Evolutionary conservation across 2,888 invertebrate genomes (phyloP).

Genomic region (Ernsta delagoae): DNA sequence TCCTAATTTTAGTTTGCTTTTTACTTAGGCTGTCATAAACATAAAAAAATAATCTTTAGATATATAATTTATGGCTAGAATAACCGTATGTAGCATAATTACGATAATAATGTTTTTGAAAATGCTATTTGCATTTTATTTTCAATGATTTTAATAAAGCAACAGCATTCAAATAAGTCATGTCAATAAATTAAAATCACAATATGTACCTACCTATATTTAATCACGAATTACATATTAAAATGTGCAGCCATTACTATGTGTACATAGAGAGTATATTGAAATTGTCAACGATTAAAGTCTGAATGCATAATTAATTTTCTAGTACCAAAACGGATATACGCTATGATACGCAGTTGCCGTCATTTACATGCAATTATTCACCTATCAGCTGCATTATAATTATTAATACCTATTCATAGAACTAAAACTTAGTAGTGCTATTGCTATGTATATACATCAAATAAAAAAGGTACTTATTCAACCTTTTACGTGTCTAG

Average conservation of each 20-base stretch:
- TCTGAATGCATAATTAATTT: constrained; percentile 35
- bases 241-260: constrained; percentile 8
- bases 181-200: neutral
- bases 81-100: no score
- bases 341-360: constrained; percentile 26
- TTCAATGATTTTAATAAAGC: no score
- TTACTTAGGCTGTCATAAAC: neutral
- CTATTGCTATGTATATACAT: no score
- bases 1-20: neutral
- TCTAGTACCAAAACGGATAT: constrained; percentile 29
- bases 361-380: constrained; percentile 30
- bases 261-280: constrained; percentile 7
- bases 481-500: constrained; percentile 2
- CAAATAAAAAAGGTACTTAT: no score
- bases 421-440: neutral
- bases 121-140: no score
- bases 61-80: no score
- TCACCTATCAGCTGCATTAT: neutral
- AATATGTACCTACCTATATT: no score
- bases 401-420: neutral
- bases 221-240: no score
- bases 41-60: no score
- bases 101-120: no score
- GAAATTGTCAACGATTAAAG: constrained; percentile 24
- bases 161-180: no score